Percentiles rank a stretch among this genome's conserved stretches.
These are phyloP conservation scores for Chrysomela aeneicollis DNA, from an alignment of 2,888 invertebrate genomes.

Conservation along the genomic window DNA sequence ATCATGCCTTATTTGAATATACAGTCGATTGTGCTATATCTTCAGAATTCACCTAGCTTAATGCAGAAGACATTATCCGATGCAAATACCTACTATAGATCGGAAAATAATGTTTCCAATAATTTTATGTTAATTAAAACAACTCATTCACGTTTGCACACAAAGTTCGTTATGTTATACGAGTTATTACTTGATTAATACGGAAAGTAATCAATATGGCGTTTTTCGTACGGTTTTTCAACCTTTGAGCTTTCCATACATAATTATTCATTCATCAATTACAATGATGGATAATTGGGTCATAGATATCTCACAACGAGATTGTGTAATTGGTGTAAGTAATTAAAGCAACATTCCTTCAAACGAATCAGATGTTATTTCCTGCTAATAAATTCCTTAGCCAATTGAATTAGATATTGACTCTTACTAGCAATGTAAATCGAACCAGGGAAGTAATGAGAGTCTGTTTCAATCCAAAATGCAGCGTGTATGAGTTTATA, in stretches of 20 bases:
- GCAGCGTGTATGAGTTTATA: too few relatives aligned
- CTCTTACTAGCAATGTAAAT: background rate
- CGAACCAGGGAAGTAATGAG: too few relatives aligned
- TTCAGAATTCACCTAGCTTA: background rate
- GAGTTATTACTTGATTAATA: slow-evolving; percentile 20
- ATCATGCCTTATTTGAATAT: background rate
- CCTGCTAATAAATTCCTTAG: background rate
- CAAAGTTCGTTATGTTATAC: background rate
- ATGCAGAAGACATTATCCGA: background rate
- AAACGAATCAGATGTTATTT: background rate
- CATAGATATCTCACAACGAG: background rate
- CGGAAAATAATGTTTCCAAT: slow-evolving; percentile 9
- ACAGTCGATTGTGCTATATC: background rate
- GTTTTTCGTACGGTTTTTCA: slow-evolving; percentile 8
- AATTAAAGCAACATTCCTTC: background rate
- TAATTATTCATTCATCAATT: background rate
- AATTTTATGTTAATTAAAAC: slow-evolving; percentile 12
- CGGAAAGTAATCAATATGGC: slow-evolving; percentile 6
- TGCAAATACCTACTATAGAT: background rate
- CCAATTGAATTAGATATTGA: background rate
- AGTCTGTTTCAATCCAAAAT: too few relatives aligned
- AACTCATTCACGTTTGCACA: slow-evolving; percentile 19
- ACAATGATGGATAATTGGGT: background rate
- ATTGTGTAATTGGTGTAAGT: background rate
- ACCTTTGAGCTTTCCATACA: slow-evolving; percentile 20